These are phyloP conservation scores for Pyrochroa serraticornis DNA, from an alignment of 2,888 invertebrate genomes.

Conservation along the genomic window DNA sequence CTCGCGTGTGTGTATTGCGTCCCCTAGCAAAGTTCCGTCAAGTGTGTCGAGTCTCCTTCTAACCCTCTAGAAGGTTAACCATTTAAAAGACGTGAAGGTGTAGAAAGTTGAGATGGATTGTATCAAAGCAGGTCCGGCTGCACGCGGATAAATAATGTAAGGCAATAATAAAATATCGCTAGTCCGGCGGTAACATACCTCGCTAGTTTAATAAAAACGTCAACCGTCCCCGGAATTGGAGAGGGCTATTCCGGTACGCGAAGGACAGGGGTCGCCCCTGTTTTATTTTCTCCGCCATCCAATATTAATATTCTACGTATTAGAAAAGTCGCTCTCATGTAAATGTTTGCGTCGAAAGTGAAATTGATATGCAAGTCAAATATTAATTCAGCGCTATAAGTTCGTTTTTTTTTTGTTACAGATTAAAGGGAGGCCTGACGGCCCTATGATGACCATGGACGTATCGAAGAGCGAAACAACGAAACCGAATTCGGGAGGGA, in stretches of 20 bases:
- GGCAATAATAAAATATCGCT: slow-evolving; percentile 54
- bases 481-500: slow-evolving; percentile 57
- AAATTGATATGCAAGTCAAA: slow-evolving; percentile 33
- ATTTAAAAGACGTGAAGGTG: slow-evolving; percentile 21
- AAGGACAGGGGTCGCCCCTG: slow-evolving; percentile 34
- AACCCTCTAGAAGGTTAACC: slow-evolving; percentile 1
- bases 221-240: slow-evolving; percentile 25
- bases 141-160: slow-evolving; percentile 54
- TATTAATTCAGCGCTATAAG: slow-evolving; percentile 25
- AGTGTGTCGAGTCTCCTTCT: slow-evolving; percentile 18
- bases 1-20: slow-evolving; percentile 20
- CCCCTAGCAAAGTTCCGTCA: neutral
- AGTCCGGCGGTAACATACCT: slow-evolving; percentile 34
- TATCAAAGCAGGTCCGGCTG: slow-evolving; percentile 44
- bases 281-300: slow-evolving; percentile 34
- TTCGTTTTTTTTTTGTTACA: neutral
- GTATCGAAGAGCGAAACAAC: slow-evolving; percentile 76
- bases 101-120: slow-evolving; percentile 32
- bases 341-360: slow-evolving; percentile 31
- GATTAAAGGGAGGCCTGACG: neutral
- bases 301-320: slow-evolving; percentile 36
- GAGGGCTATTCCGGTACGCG: slow-evolving; percentile 19
- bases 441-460: slow-evolving; percentile 83
- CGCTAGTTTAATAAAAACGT: slow-evolving; percentile 35
- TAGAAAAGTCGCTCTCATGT: slow-evolving; percentile 34